Percentiles rank a stretch among this genome's conserved stretches.
These are phyloP conservation scores for Pachycephala philippinensis DNA, from an alignment of 2,113 vertebrate species.

Conservation along the genomic window DNA sequence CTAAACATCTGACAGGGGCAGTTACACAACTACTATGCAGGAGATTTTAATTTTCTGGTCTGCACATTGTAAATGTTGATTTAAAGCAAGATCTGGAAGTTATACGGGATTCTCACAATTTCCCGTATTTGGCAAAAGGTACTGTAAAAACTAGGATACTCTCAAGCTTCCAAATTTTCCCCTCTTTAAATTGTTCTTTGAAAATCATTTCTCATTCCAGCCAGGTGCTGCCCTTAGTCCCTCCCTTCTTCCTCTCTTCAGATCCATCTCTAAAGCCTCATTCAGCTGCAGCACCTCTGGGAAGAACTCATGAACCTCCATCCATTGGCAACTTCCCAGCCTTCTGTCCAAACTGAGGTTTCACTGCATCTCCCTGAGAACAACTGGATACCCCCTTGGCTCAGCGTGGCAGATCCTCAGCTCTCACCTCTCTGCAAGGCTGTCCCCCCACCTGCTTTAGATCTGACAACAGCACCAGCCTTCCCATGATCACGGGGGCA, in stretches of 20 bases:
- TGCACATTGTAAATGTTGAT: not conserved
- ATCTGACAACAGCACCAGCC: not conserved
- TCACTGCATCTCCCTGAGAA: not conserved
- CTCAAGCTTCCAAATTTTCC: not conserved
- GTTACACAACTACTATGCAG: not conserved
- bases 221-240: not conserved
- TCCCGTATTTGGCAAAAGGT: not conserved
- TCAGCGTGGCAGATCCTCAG: not conserved
- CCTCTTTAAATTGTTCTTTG: not conserved
- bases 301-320: not conserved
- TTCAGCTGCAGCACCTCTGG: not conserved
- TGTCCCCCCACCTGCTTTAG: not conserved
- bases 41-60: not conserved
- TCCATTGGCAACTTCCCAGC: not conserved
- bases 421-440: not conserved
- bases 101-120: not conserved
- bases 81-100: not conserved
- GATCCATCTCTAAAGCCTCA: not conserved
- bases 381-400: rapidly evolving
- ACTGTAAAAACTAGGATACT: not conserved
- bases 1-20: not conserved
- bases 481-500: not conserved
- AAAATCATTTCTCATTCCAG: not conserved
- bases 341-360: not conserved
- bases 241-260: not conserved